Evolutionary conservation across 1,140 invertebrate genomes (phyloP), one percentile per base, ranked within the genome.

Genomic region (Centruroides vittatus): DNA sequence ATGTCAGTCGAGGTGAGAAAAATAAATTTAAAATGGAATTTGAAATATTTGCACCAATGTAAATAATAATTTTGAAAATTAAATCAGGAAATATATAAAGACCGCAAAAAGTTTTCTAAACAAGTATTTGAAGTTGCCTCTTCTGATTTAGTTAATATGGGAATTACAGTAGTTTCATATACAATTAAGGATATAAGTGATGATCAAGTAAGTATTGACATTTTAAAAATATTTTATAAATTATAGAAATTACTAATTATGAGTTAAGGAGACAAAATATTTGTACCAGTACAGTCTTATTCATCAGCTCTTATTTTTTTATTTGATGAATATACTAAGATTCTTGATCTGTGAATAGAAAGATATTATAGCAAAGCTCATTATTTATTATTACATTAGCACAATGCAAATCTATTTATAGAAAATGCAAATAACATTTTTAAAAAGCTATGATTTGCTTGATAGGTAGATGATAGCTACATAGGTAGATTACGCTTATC

Each of bases 41-140:
- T 23, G 23, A 23, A 23, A 23, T 23, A 23, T 23, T 23, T 23
- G 23, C 23, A 23, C 2, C 1, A 23, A 23, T 23, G 23, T 23
- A 23, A 23, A 23, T 23, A 23, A 23, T 23, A 23, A 23, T 23
- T 23, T 23, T 23, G 23, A 23, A 23, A 23, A 23, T 23, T 23
- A 23, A 36, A 53, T 6, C 51, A 65, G 83, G 94, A 98, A 79
- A 98, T 98, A 71, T 98, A 98, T 75, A 97, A 97, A 75, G 94
- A 98, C 73, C 82, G 95, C 55, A 97, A 98, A 78, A 98, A 98
- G 76, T 98, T 98, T 76, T 95, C 92, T 66, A 95, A 95, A 75
- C 89, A 95, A 78, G 91, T 95, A 4, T 94, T 93, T 69, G 89
- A 94, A 79, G 90, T 93, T 8, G 79, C 79, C 6, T 95, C 91